These are phyloP conservation scores for Rhinopomastus cyanomelas DNA, from an alignment of 2,113 vertebrate genomes.

Conservation along the genomic window DNA sequence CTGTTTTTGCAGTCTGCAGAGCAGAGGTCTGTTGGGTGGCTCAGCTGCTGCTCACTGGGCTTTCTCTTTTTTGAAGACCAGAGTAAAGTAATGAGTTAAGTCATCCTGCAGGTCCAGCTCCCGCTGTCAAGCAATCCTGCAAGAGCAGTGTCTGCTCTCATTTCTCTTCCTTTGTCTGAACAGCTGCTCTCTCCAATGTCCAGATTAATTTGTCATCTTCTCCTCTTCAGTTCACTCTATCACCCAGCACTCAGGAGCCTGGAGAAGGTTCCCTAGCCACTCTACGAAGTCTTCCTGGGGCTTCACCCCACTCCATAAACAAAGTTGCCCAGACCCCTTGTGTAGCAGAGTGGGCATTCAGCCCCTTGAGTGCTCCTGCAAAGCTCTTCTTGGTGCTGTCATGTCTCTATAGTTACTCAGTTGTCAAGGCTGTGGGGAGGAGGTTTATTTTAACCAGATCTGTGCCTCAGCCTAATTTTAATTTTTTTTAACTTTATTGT, in stretches of 20 bases:
- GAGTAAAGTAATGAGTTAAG: not conserved
- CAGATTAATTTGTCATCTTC: not conserved
- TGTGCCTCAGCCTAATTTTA: not conserved
- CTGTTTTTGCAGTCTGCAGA: not conserved
- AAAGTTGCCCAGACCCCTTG: not conserved
- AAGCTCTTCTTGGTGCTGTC: not conserved
- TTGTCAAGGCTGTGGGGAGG: slow-evolving; percentile 38
- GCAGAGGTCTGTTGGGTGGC: not conserved
- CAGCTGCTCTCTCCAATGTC: slow-evolving; percentile 12
- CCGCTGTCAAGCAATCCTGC: not conserved
- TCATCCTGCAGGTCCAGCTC: not conserved
- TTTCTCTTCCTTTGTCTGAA: not conserved
- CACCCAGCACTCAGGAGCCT: not conserved
- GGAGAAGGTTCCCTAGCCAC: not conserved
- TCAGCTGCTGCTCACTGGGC: not conserved
- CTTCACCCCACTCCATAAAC: not conserved
- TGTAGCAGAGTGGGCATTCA: not conserved
- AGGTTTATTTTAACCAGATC: slow-evolving; percentile 4
- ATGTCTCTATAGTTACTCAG: slow-evolving; percentile 40
- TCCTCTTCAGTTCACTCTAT: not conserved
- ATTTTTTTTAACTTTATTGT: not conserved
- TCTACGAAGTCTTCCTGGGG: not conserved
- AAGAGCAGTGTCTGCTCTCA: not conserved
- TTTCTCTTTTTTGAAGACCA: not conserved
- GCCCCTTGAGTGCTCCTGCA: not conserved